These are phyloP conservation scores for Magallana gigas DNA, from an alignment of 1,140 invertebrate genomes.

Conservation along the genomic window DNA sequence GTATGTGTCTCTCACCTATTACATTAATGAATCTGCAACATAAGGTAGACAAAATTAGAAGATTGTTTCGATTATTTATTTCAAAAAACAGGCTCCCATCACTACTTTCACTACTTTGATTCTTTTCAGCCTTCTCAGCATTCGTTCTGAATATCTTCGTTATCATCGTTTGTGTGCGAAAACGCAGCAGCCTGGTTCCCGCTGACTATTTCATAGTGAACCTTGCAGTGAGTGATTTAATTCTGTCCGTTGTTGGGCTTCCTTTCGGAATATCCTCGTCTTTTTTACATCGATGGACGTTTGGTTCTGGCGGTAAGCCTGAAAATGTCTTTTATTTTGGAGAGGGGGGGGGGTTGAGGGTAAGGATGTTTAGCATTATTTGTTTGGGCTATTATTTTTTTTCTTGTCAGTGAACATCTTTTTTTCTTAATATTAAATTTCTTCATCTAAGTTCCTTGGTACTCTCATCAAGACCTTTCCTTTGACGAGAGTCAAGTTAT, in stretches of 20 bases:
- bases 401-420: too few species aligned
- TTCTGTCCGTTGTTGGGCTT: constrained; percentile 48
- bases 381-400: too few species aligned
- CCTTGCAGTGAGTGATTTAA: constrained; percentile 44
- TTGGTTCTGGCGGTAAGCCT: constrained; percentile 1
- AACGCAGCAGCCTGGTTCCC: constrained; percentile 15
- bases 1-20: too few species aligned
- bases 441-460: too few species aligned
- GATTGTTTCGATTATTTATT: too few species aligned
- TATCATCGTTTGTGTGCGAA: constrained; percentile 40
- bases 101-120: neutral
- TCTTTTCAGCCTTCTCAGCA: constrained; percentile 33
- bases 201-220: constrained; percentile 50
- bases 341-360: neutral
- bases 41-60: too few species aligned
- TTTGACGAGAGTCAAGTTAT: too few species aligned
- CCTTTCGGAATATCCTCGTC: constrained; percentile 49
- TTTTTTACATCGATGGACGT: constrained; percentile 40
- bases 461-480: too few species aligned
- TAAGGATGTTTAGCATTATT: too few species aligned
- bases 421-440: too few species aligned
- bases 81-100: too few species aligned
- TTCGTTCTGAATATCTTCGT: constrained; percentile 43
- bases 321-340: neutral
- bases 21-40: too few species aligned